phyloP scores from a whole-genome alignment of 2,888 invertebrate genomes.

The Scaptomyza tumidula region DNA sequence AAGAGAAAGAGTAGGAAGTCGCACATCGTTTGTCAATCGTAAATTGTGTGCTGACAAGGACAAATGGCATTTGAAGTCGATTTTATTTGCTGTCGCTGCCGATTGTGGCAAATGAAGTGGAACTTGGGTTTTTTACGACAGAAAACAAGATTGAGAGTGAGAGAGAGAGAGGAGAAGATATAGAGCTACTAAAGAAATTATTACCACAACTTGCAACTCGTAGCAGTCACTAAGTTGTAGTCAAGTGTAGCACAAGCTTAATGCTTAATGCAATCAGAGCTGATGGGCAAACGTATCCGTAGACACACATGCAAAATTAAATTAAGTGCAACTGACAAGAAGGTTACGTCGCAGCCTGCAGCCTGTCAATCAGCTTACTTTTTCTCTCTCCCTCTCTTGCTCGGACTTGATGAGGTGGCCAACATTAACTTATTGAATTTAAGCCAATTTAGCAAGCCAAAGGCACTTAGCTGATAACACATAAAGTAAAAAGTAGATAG shows the following conservation, averaged over 20 bases:
- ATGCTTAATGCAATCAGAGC: conserved; percentile 62
- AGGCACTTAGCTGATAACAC: conserved; percentile 63
- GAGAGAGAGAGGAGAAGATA: neutral
- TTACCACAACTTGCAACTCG: conserved; percentile 18
- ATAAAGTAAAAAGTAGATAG: neutral
- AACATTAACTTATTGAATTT: conserved; percentile 81
- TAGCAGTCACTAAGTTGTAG: conserved; percentile 1
- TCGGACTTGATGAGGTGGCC: conserved; percentile 14
- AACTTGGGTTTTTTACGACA: conserved; percentile 50
- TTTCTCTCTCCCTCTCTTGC: neutral
- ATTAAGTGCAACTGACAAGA: conserved; percentile 58
- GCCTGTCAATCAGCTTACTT: conserved; percentile 55
- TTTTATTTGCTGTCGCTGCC: conserved; percentile 63
- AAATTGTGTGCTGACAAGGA: conserved; percentile 73
- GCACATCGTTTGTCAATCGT: conserved; percentile 75
- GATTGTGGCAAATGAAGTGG: conserved; percentile 73
- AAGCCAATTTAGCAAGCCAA: conserved; percentile 63
- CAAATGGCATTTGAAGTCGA: conserved; percentile 75
- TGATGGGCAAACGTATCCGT: conserved; percentile 41
- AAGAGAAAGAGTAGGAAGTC: conserved; percentile 4
- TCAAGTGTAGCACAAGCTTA: conserved; percentile 10
- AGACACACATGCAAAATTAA: conserved; percentile 60
- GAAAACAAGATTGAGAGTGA: neutral
- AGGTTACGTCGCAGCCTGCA: conserved; percentile 35
- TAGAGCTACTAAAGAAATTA: conserved; percentile 22